Evolutionary conservation across 2,888 invertebrate genomes (phyloP), one percentile per base, ranked within the genome.

Genomic region (Peribatodes rhomboidaria): DNA sequence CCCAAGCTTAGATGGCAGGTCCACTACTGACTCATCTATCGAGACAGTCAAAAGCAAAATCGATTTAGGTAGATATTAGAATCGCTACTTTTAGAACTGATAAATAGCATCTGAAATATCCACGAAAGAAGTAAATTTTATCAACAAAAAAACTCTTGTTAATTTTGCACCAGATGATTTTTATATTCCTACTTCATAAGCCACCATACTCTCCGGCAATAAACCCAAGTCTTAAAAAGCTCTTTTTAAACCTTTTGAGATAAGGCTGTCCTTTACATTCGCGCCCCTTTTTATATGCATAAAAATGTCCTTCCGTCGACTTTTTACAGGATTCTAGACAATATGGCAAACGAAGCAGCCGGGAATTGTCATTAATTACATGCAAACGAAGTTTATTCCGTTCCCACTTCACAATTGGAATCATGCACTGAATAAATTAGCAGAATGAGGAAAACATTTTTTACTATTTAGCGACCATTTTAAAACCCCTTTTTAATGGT

Each of bases 331-430:
- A 56, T 61, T 56, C 33, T 44, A 78, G 79, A 85, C 83, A 86
- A 85, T 84, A 78, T 79, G 75, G 78, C 78, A 84, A 84, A 83
- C 82, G 78, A 83, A 82, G 80, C 75, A 73, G 61, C 71, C 70
- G 71, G 71, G 70, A 69, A 85, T 80, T 84, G 83, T 79, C 80
- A 82, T 87, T 89, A 87, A 87, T 89, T 85, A 84, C 80, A 87
- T 82, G 85, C 84, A 84, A 87, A 87, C 85, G 84, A 87, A 88
- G 84, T 89, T 86, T 85, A 86, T 87, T 84, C 78, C 82, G 78
- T 80, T 80, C 78, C 84, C 84, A 80, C 82, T 83, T 82, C 77
- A 82, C 76, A 85, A 88, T 87, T 87, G 85, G 80, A 82, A 80
- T 79, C 86, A 87, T 86, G 87, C 85, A 82, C 81, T 81, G 88